Conservation (phyloP, 2,113 vertebrate species). For the Podarcis cretensis region DNA sequence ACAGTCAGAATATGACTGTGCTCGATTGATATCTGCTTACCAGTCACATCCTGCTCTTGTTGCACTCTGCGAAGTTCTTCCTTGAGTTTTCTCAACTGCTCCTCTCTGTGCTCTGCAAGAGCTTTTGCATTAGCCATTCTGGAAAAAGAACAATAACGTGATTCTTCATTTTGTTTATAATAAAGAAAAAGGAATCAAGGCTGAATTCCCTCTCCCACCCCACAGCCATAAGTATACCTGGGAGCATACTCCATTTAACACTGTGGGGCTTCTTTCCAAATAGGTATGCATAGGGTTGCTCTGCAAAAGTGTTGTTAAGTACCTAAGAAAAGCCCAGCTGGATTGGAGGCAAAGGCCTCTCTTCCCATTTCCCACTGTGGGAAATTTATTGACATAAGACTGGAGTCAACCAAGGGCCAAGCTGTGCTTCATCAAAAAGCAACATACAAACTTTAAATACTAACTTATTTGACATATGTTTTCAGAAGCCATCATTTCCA, state of each 20-base stretch:
- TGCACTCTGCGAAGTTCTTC: constrained; percentile 82
- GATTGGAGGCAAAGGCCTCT: not conserved
- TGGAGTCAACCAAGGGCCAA: no score
- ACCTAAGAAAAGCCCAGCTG: not conserved
- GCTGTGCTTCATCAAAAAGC: no score
- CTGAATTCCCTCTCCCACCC: not conserved
- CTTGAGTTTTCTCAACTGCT: constrained; percentile 80
- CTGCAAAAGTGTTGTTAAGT: not conserved
- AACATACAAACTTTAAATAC: not conserved
- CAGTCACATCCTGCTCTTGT: constrained; percentile 80
- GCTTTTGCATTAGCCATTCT: constrained; percentile 77
- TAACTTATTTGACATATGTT: not conserved
- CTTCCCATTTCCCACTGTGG: not conserved
- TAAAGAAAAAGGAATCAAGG: not conserved
- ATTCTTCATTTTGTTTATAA: not conserved
- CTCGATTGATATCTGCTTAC: constrained; percentile 73
- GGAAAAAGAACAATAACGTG: not conserved
- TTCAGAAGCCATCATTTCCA: no score
- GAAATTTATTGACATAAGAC: not conserved
- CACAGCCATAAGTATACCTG: not conserved
- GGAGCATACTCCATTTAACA: not conserved
- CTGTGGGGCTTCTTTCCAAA: not conserved
- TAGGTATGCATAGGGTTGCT: not conserved
- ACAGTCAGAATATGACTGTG: not conserved
- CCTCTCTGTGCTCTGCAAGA: constrained; percentile 77